Conservation (phyloP, 2,888 invertebrate species). For the Phalera bucephala region DNA sequence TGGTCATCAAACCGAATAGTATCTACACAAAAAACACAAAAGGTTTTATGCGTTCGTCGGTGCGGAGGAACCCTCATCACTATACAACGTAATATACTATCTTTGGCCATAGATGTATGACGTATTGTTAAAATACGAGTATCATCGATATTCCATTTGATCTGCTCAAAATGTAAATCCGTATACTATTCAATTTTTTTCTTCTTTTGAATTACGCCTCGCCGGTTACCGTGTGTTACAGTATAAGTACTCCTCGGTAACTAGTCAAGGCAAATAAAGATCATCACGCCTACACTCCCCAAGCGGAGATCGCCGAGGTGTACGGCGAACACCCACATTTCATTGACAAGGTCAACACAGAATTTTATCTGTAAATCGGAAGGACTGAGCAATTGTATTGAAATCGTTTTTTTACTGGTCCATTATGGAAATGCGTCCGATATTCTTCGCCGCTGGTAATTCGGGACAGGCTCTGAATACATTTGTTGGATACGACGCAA, state of each 20-base stretch:
- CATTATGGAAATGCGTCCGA: slow-evolving; percentile 14
- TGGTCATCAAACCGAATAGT: slow-evolving; percentile 16
- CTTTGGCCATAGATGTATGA: slow-evolving; percentile 18
- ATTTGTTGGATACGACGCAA: slow-evolving; percentile 5
- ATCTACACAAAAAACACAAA: slow-evolving; percentile 15
- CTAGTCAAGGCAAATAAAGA: too few relatives aligned
- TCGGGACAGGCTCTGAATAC: slow-evolving; percentile 14
- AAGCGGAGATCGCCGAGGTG: background rate
- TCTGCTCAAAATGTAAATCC: too few relatives aligned
- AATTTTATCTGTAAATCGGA: slow-evolving; percentile 5
- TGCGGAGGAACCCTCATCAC: slow-evolving; percentile 24
- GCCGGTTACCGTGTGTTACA: too few relatives aligned
- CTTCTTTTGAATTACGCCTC: too few relatives aligned
- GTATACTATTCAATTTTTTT: too few relatives aligned
- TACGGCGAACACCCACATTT: background rate
- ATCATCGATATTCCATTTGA: background rate
- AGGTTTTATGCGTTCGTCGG: slow-evolving; percentile 11
- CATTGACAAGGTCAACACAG: background rate
- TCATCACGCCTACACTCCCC: too few relatives aligned
- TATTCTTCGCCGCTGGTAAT: slow-evolving; percentile 13
- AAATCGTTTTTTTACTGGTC: slow-evolving; percentile 15
- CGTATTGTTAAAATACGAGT: background rate
- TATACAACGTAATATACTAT: slow-evolving; percentile 25
- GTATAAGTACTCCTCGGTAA: background rate
- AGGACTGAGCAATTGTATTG: slow-evolving; percentile 15